A percentile compares a stretch with the other conserved stretches of the same genome.
Evolutionary conservation across 2,888 invertebrate species (phyloP).

Genomic region (Drosophila subsilvestris): DNA sequence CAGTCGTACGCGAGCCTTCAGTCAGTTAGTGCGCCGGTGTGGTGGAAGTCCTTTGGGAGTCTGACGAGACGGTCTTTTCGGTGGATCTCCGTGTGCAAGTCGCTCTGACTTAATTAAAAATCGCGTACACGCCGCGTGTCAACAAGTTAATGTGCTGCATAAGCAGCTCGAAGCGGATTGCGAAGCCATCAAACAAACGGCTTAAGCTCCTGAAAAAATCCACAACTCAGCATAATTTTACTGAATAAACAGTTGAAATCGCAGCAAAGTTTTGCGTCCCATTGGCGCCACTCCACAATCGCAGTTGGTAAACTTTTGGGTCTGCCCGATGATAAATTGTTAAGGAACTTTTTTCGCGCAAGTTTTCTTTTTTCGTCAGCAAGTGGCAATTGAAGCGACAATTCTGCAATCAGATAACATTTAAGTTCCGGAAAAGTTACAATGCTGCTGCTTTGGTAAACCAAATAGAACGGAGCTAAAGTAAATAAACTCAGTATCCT

Average conservation of each 20-base stretch:
- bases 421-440: slow-evolving; percentile 11
- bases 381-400: slow-evolving; percentile 12
- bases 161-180: background rate
- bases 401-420: slow-evolving; percentile 2
- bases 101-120: slow-evolving; percentile 25
- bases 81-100: background rate
- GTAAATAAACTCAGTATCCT: background rate
- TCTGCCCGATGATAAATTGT: slow-evolving; percentile 17
- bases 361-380: slow-evolving; percentile 9
- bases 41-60: slow-evolving; percentile 1
- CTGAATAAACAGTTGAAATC: slow-evolving; percentile 20
- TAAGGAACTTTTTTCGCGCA: slow-evolving; percentile 27
- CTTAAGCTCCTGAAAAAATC: slow-evolving; percentile 11
- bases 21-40: slow-evolving; percentile 38
- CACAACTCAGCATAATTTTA: slow-evolving; percentile 9
- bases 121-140: slow-evolving; percentile 39
- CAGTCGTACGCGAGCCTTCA: slow-evolving; percentile 71
- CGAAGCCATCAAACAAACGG: slow-evolving; percentile 24
- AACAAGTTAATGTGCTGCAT: slow-evolving; percentile 10
- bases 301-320: slow-evolving; percentile 50
- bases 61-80: background rate
- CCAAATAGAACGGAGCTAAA: background rate
- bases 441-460: background rate
- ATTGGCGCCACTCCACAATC: slow-evolving; percentile 57
- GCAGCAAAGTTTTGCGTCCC: slow-evolving; percentile 25